phyloP scores from a whole-genome alignment of 2,888 invertebrate genomes.

The Amphimallon solstitiale region DNA sequence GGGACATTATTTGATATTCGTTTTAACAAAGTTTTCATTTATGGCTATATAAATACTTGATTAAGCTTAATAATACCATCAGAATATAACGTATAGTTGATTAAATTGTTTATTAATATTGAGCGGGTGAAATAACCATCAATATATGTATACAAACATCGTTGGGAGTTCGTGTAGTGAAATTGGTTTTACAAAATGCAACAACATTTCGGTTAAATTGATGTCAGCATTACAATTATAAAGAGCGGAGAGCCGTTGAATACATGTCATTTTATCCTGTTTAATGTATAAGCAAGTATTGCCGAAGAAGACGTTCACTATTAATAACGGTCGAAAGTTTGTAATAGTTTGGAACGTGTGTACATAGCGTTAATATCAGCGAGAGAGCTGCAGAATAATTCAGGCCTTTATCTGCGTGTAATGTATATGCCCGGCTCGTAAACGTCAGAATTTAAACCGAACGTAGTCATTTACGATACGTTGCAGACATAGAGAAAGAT shows the following conservation, averaged over 20 bases:
- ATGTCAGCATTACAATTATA: too few species aligned
- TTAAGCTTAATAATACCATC: too few species aligned
- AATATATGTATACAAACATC: too few species aligned
- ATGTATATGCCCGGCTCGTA: constrained; percentile 28
- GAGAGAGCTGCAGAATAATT: constrained; percentile 15
- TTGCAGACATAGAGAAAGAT: neutral
- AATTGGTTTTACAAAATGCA: too few species aligned
- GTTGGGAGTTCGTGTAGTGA: too few species aligned
- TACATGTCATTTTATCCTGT: constrained; percentile 15
- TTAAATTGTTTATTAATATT: too few species aligned
- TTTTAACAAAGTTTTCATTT: too few species aligned
- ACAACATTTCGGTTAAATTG: too few species aligned
- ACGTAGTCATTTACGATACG: constrained; percentile 26
- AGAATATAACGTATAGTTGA: too few species aligned
- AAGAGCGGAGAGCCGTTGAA: neutral
- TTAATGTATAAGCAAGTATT: constrained; percentile 13
- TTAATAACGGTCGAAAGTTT: constrained; percentile 31
- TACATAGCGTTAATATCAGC: constrained; percentile 22
- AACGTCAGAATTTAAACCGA: constrained; percentile 30
- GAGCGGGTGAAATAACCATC: too few species aligned
- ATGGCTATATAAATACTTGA: too few species aligned
- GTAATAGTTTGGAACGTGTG: constrained; percentile 21
- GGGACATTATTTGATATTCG: too few species aligned
- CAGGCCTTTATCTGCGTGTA: constrained; percentile 27
- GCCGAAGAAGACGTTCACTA: constrained; percentile 15